Evolutionary conservation across 92 coral and sea anemone species (phyloP), one percentile per base, ranked within the genome.

Genomic region (Palythoa grandis): DNA sequence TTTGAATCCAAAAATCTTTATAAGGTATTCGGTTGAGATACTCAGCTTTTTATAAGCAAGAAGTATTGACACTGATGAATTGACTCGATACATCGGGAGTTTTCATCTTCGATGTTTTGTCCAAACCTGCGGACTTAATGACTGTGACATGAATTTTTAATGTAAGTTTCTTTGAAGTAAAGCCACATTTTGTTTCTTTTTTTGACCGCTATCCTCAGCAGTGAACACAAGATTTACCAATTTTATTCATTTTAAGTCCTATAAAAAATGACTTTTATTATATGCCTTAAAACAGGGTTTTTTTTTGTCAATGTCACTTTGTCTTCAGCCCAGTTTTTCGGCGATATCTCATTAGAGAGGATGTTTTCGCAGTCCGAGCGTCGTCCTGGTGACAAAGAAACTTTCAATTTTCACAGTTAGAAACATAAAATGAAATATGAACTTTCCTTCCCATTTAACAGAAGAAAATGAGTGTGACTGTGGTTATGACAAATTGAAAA

Each of bases 121-220:
- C 72, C 67, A 77, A 43, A 56, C 84, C 60, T 79, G 84, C 72
- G 61, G 39, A 23, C 85, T 80, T 50, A 80, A 80, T 65, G 23
- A 47, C 23, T 80, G 37, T 67, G 12, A 2, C 85, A 67, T 80
- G 40, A 80, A 80, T 80, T 80, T 80, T 80, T 80, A 80, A 80
- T 80, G 24, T 48, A 47, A 24, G 4, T 15, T 61, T 58, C 24
- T 68, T 78, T 58, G 60, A 48, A 53, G 48, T 52, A 50, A 43
- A 76, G 7, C 53, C 22, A 76, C 47, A 69, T 25, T 52, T 25
- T 29, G 52, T 47, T 80, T 65, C 72, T 10, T 80, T 7, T 2
- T 53, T 53, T 48, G 74, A 80, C 58, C 63, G 29, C 40, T 22
- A 47, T 20, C 70, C 40, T 23, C 47, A 22, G 38, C 12, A 11